Base-by-base conservation (phyloP, 2,113 vertebrate genomes). In the Ifrita kowaldi region DNA sequence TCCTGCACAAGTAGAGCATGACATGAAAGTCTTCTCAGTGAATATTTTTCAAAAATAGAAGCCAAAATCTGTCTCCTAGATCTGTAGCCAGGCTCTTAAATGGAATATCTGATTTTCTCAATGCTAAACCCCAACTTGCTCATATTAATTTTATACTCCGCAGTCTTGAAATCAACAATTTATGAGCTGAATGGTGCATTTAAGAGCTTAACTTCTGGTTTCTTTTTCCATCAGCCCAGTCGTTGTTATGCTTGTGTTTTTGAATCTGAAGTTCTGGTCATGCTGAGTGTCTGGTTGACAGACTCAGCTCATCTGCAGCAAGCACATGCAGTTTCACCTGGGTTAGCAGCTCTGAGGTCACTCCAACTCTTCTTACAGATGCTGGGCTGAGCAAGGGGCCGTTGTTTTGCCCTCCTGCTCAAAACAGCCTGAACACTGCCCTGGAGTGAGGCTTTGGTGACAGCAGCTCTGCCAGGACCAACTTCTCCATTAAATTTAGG, bases 341-440 rank as follows among this genome's bases (percentile, higher is more conserved):
- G 4, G 3, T 64, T 35, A 17, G 37, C 30, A 63, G 30, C 47
- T 62, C n/a, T 2, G 3, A 75, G 55, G 16, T 63, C 21, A 15
- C 37, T 74, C 35, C 81, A 56, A 1, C 14, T 6, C 39, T 77
- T 74, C 27, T 33, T 55, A 9, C 0, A 10, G 49, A 11, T 42
- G 9, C 20, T 57, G 28, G 8, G 9, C 27, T 62, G 21, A 77
- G 42, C 23, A 46, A 65, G 9, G 22, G 32, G 13, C 14, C 0
- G 0, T 22, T 53, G 18, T 17, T 60, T 50, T 3, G 0, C 2
- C 3, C 5, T 17, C 3, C 15, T 11, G 7, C 33, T 33, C 42
- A 28, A 24, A 79, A 59, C 0, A 60, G 2, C 17, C 21, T 28
- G n/a, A 65, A 8, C 13, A 0, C 13, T 33, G 22, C 33, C 18